Conservation (phyloP, 2,797 vertebrate species). For the Salmo trutta region DNA sequence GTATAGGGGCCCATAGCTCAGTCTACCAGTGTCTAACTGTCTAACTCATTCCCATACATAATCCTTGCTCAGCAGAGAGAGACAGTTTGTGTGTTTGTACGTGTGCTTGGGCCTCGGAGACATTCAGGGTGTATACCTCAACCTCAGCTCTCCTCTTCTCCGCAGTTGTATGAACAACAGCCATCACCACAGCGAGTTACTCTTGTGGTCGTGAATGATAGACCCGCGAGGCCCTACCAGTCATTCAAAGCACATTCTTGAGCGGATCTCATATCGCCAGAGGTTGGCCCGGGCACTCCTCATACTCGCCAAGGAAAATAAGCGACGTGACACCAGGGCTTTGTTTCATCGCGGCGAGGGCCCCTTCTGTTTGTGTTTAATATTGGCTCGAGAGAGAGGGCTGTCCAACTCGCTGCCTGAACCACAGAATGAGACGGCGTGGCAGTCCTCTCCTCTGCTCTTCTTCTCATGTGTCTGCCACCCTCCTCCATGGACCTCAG, state of each 20-base stretch:
- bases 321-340: constrained; percentile 90
- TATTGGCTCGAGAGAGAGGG: constrained; percentile 67
- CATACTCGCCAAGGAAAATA: constrained; percentile 89
- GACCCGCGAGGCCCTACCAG: constrained; percentile 66
- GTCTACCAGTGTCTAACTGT: neutral
- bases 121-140: constrained; percentile 25
- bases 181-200: constrained; percentile 57
- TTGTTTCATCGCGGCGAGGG: constrained; percentile 82
- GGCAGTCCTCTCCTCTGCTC: constrained; percentile 44
- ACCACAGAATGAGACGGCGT: constrained; percentile 55
- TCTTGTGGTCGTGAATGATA: constrained; percentile 64
- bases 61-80: neutral
- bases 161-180: constrained; percentile 58
- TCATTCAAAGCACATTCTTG: constrained; percentile 75
- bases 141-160: constrained; percentile 34
- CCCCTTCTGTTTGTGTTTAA: constrained; percentile 92
- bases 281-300: constrained; percentile 77
- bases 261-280: constrained; percentile 82
- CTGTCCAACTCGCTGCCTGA: constrained; percentile 50
- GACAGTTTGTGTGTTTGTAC: constrained; percentile 23
- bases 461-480: constrained; percentile 50
- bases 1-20: neutral
- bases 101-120: constrained; percentile 44
- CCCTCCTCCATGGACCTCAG: constrained; percentile 43
- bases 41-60: neutral